These are phyloP conservation scores for Caretta caretta DNA, from an alignment of 2,113 vertebrate species.

Conservation along the genomic window DNA sequence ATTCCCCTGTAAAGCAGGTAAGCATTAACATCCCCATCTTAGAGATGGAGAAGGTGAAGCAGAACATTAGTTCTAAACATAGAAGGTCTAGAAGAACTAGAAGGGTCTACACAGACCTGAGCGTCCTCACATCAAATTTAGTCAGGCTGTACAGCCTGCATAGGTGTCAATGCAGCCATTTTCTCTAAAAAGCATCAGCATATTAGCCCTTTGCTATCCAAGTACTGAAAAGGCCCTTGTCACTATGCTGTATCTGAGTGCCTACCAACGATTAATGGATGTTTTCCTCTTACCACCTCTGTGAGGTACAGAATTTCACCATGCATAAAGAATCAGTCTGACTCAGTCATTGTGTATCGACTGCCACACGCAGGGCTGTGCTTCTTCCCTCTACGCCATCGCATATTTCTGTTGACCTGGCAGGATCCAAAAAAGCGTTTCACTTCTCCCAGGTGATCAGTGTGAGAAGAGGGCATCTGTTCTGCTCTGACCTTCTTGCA, in stretches of 20 bases:
- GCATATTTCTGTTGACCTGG: not conserved
- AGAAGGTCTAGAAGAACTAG: not conserved
- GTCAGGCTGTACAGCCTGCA: fast-evolving
- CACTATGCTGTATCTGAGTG: fast-evolving
- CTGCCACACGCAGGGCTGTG: fast-evolving
- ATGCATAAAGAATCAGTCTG: not conserved
- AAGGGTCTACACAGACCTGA: not conserved
- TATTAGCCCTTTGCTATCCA: not conserved
- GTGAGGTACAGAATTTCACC: not conserved
- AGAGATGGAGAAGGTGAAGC: not conserved
- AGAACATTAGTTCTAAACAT: not conserved
- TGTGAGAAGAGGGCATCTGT: not conserved
- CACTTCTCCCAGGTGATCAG: not conserved
- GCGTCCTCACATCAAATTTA: fast-evolving
- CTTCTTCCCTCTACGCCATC: not conserved
- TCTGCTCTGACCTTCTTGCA: not conserved
- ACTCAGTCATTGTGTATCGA: not conserved
- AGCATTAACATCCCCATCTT: not conserved
- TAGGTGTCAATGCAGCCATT: not conserved
- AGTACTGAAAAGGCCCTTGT: not conserved
- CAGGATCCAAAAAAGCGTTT: not conserved
- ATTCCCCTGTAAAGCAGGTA: not conserved
- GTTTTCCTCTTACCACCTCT: not conserved
- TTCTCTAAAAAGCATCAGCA: not conserved
- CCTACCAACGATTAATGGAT: not conserved